Evolutionary conservation across 2,113 vertebrate genomes (phyloP).

Genomic region (Aplodontia rufa): DNA sequence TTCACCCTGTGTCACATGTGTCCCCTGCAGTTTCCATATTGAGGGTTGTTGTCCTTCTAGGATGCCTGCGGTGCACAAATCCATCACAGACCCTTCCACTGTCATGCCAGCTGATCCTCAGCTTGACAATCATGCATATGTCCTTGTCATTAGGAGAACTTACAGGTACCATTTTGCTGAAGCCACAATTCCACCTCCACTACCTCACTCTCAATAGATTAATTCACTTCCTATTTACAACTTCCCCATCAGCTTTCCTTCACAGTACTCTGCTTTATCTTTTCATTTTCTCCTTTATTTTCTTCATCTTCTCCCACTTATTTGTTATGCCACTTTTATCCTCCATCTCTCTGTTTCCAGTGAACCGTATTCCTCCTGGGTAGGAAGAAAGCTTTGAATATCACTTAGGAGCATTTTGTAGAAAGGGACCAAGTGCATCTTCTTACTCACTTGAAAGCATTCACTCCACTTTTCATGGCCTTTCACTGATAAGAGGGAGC

Average conservation of each 20-base stretch:
- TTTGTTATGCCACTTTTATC: neutral
- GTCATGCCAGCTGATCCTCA: neutral
- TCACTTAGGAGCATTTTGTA: neutral
- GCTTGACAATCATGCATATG: fast-evolving
- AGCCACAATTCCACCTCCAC: neutral
- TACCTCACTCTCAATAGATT: neutral
- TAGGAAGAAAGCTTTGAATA: neutral
- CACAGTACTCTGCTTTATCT: neutral
- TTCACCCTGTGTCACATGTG: neutral
- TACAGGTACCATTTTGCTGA: neutral
- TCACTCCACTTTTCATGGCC: neutral
- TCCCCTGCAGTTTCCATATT: neutral
- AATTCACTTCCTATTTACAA: neutral
- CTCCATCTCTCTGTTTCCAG: neutral
- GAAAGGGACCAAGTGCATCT: neutral
- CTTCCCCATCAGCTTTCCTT: neutral
- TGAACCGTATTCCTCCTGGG: neutral
- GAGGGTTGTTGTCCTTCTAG: neutral
- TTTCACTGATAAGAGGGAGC: neutral
- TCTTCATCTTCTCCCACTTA: neutral
- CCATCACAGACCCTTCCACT: neutral
- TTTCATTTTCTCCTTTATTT: neutral
- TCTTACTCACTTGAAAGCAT: neutral
- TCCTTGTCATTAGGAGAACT: neutral
- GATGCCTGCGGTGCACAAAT: neutral